Conservation (phyloP, 2,888 invertebrate species). For the Ectemnius lituratus region DNA sequence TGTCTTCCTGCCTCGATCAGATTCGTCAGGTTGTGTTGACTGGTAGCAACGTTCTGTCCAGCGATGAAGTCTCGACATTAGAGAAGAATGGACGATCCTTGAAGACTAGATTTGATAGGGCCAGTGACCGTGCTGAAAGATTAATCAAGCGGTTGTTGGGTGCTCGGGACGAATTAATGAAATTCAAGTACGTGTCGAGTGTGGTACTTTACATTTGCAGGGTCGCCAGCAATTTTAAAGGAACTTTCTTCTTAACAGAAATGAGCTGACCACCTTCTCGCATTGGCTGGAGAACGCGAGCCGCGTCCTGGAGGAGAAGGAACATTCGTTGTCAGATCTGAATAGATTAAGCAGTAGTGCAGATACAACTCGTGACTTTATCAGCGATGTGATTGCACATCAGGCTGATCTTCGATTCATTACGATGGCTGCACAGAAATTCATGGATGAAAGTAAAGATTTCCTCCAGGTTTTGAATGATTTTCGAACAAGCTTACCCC, state of each 20-base stretch:
- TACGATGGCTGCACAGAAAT: constrained; percentile 97
- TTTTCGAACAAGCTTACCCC: constrained; percentile 90
- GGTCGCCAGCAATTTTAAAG: background rate
- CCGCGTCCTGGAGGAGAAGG: constrained; percentile 90
- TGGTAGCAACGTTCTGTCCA: constrained; percentile 93
- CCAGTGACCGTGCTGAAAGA: constrained; percentile 88
- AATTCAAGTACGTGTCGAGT: constrained; percentile 82
- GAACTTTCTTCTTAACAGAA: constrained; percentile 76
- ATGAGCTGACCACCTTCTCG: constrained; percentile 89
- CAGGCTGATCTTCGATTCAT: constrained; percentile 97
- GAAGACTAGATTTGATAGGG: constrained; percentile 89
- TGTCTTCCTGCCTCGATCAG: constrained; percentile 92
- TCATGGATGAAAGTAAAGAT: constrained; percentile 96
- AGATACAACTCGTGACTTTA: constrained; percentile 92
- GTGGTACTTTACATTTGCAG: background rate
- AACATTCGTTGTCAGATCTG: constrained; percentile 88
- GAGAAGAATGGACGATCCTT: constrained; percentile 92
- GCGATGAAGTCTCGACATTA: constrained; percentile 92
- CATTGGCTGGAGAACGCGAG: constrained; percentile 91
- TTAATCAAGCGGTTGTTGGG: constrained; percentile 87
- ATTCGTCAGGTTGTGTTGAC: constrained; percentile 93
- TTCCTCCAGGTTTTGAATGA: constrained; percentile 91
- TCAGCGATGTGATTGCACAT: constrained; percentile 95
- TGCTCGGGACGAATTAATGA: constrained; percentile 92
- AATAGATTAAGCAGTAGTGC: constrained; percentile 85